Base-by-base conservation (phyloP, 2,113 vertebrate genomes). In the Tachysurus fulvidraco region DNA sequence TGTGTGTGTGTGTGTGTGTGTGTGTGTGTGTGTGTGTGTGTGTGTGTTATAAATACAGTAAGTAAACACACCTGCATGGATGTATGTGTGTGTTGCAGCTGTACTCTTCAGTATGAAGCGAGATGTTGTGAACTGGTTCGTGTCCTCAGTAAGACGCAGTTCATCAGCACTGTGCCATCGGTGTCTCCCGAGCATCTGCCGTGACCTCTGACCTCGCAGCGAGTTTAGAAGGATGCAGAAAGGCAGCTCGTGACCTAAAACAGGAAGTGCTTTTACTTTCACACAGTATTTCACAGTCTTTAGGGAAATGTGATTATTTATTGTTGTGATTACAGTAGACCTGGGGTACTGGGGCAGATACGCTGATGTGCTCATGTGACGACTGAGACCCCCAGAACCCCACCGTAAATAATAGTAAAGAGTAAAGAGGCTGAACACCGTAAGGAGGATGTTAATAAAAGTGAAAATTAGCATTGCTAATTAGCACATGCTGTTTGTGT, bases 21-120 rank as follows among this genome's bases (percentile, higher is more conserved):
- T 81, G 69, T 30, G 46, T 62, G 52, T 79, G 59, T 65, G n/a
- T 67, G 64, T 67, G 64, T 28, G 64, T 67, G 54, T 81, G 4
- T 74, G 67, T 77, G 54, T 80, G 25, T 59, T 9, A 12, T 41
- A 59, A 4, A 14, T 3, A n/a, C n/a, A n/a, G n/a, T n/a, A 44
- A 6, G 23, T 74, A 46, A 36, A 71, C 91, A 81, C 89, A 96
- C 95, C 94, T 91, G 91, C 92, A 50, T 92, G 91, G 83, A 93
- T 79, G 1, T 91, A 90, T 84, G 90, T 0, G 0, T 91, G 91
- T 62, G 85, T 88, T 19, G 93, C 91, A 36, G 90, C 88, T 76
- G 89, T 92, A 84, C 89, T 90, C 85, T 94, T 95, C 88, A 96
- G 87, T 82, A 94, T 92, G 90, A 96, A 96, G 52, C 93, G 93